Conservation (phyloP, 2,888 invertebrate genomes). For the Choristoneura rosaceana region DNA sequence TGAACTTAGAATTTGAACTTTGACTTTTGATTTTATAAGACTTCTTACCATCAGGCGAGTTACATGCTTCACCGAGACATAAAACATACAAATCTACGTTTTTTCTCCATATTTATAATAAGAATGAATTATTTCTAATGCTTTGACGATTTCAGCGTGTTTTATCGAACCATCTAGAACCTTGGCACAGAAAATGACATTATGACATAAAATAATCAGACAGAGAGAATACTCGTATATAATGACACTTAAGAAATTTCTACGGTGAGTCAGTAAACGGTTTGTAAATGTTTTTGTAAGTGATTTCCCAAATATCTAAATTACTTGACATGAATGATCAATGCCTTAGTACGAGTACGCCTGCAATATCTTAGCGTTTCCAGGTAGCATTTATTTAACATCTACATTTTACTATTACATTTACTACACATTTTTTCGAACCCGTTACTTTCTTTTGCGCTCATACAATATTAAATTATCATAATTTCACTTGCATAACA, state of each 20-base stretch:
- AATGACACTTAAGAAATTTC: too few species aligned
- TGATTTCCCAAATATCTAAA: not conserved
- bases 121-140: too few species aligned
- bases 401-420: not conserved
- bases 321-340: not conserved
- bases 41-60: not conserved
- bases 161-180: too few species aligned
- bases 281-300: too few species aligned
- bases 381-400: not conserved
- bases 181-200: too few species aligned
- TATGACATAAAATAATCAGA: too few species aligned
- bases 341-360: too few species aligned
- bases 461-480: conserved; percentile 26
- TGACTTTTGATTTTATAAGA: not conserved
- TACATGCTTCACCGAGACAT: not conserved
- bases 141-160: too few species aligned
- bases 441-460: conserved; percentile 27
- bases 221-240: too few species aligned
- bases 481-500: conserved; percentile 34
- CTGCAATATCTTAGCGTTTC: not conserved
- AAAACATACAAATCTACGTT: too few species aligned
- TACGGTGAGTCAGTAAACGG: too few species aligned
- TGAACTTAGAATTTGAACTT: not conserved
- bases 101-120: too few species aligned
- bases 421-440: not conserved